Percentiles rank a stretch among this genome's conserved stretches.
These are phyloP conservation scores for Drosophila saltans DNA, from an alignment of 1,140 invertebrate genomes.

Conservation along the genomic window DNA sequence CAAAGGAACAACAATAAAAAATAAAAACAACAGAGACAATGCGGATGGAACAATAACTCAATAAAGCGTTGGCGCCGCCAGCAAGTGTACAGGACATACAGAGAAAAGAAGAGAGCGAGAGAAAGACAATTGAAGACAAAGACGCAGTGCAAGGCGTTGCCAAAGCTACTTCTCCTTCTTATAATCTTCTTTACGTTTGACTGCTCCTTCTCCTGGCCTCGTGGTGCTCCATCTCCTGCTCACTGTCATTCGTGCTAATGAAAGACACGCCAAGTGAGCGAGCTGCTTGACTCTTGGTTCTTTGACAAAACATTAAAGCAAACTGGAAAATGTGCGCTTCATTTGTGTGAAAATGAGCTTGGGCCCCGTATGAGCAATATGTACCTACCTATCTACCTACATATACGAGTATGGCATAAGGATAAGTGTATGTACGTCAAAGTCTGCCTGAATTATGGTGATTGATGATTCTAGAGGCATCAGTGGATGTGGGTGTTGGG, in stretches of 20 bases:
- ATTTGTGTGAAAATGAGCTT: constrained; percentile 68
- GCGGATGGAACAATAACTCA: constrained; percentile 53
- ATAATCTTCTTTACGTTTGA: background rate
- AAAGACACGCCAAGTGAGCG: constrained; percentile 13
- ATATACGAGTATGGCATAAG: background rate
- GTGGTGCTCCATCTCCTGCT: background rate
- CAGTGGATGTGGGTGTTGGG: background rate
- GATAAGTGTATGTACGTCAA: constrained; percentile 40
- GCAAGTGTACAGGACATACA: background rate
- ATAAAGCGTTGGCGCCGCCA: constrained; percentile 44
- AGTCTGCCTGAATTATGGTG: constrained; percentile 75
- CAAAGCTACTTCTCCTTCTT: constrained; percentile 4
- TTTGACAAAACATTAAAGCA: constrained; percentile 51
- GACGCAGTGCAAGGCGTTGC: constrained; percentile 42
- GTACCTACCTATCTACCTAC: background rate
- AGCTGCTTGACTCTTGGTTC: constrained; percentile 35
- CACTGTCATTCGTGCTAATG: constrained; percentile 34
- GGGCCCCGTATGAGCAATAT: constrained; percentile 18
- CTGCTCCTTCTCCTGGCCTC: background rate
- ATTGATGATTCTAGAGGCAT: constrained; percentile 65
- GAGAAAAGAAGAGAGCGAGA: constrained; percentile 3
- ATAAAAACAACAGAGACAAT: constrained; percentile 27
- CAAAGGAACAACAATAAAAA: constrained; percentile 2
- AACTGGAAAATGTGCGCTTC: constrained; percentile 58
- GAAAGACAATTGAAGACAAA: constrained; percentile 23